Base-by-base conservation (phyloP, 2,113 vertebrate species). In the Calypte anna region DNA sequence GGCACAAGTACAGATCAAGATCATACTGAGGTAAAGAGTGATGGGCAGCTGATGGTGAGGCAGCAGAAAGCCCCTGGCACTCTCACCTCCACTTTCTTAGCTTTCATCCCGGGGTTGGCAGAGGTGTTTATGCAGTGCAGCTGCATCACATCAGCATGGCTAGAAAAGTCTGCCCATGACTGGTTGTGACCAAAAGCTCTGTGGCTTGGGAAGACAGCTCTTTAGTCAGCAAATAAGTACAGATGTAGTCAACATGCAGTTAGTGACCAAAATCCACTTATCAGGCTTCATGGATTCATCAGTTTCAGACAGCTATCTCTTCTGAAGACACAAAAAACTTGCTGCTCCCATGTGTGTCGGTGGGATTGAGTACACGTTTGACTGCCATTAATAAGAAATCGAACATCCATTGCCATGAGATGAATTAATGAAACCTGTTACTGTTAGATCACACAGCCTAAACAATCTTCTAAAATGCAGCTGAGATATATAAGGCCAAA, bases 41-140 rank as follows among this genome's bases (percentile, higher is more conserved):
- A 30, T 38, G 59, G 28, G 19, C 2, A 3, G 18, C 21, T 86
- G 23, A 27, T 1, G 8, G 64, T 21, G 53, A 23, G 43, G 38
- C 30, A 86, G 38, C 18, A 74, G 64, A 85, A 5, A 70, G 18
- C 8, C 33, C 0, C 0, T 28, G 27, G 16, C 31, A 67, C 7
- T 28, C n/a, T 69, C 7, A 25, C 30, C 12, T 80, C 63, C 67
- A 7, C 13, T 48, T 55, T 83, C n/a, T 40, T 30, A 70, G 21
- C 6, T 74, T 12, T 33, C 22, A 21, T 19, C 28, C 7, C 10
- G 12, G 8, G 19, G 12, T 4, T 0, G 0, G 21, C 48, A 78
- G 40, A 1, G 3, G 8, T 10, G 24, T 67, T 77, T 66, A 14
- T 36, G 17, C 19, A 54, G 11, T 1, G 3, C 2, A 1, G 6